A percentile compares a stretch with the other conserved stretches of the same genome.
Evolutionary conservation across 2,113 vertebrate genomes (phyloP).

Genomic region (Mesembrinibis cayennensis): DNA sequence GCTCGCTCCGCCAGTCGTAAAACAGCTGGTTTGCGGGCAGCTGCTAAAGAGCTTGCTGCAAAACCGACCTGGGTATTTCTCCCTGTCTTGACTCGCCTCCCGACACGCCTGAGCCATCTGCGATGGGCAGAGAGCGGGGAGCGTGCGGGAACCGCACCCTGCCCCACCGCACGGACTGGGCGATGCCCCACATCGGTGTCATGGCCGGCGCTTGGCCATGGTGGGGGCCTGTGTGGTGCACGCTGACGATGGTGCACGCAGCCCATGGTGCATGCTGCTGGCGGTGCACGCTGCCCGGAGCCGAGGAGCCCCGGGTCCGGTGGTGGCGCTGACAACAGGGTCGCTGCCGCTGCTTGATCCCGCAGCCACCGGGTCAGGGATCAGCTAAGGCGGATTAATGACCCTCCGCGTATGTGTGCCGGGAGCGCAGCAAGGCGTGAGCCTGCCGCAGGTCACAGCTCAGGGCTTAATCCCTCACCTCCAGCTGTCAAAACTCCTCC

Average conservation of each 20-base stretch:
- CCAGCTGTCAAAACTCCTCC: constrained; percentile 16
- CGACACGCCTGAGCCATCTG: rapidly evolving
- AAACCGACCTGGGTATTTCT: background rate
- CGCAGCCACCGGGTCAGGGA: background rate
- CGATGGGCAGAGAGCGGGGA: rapidly evolving
- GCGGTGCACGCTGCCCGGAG: rapidly evolving
- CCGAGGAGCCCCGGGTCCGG: rapidly evolving
- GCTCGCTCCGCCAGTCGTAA: rapidly evolving
- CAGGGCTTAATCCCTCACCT: constrained; percentile 46
- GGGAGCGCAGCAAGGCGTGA: background rate
- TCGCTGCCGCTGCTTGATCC: background rate
- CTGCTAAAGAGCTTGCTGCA: background rate
- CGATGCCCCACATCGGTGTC: rapidly evolving
- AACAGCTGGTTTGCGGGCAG: background rate
- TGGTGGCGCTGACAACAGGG: background rate
- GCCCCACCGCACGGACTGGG: rapidly evolving
- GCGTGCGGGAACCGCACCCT: rapidly evolving
- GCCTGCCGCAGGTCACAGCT: background rate
- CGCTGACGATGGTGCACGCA: no score
- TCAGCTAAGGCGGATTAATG: constrained; percentile 18
- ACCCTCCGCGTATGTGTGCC: background rate
- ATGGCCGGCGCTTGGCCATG: rapidly evolving
- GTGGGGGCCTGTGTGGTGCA: background rate
- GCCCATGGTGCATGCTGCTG: background rate
- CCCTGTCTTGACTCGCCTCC: background rate